These are phyloP conservation scores for Rynchops niger DNA, from an alignment of 2,113 vertebrate genomes.

Conservation along the genomic window DNA sequence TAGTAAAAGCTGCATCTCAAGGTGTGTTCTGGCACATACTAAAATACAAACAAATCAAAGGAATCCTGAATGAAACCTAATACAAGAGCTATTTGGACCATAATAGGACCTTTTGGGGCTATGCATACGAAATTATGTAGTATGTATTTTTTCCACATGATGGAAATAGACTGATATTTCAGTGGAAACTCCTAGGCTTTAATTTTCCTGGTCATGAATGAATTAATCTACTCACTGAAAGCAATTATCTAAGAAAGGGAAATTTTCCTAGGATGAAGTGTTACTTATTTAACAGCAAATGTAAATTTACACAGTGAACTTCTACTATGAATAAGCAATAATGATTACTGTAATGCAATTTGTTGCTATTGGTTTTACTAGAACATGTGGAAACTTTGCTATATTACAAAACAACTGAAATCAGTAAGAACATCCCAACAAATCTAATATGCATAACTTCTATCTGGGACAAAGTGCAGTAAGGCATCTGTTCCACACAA, in stretches of 20 bases:
- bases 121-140: neutral
- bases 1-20: neutral
- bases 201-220: neutral
- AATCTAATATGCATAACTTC: neutral
- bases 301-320: neutral
- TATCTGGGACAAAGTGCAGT: neutral
- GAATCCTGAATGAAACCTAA: neutral
- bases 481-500: neutral
- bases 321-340: neutral
- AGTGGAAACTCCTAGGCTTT: neutral
- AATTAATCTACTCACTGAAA: neutral
- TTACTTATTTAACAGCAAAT: neutral
- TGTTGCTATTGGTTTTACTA: neutral
- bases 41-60: neutral
- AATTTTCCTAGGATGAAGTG: neutral
- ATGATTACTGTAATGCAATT: neutral
- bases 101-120: neutral
- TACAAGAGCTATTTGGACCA: neutral
- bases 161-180: neutral
- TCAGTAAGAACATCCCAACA: neutral
- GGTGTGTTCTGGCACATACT: neutral
- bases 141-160: neutral
- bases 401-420: neutral
- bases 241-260: neutral
- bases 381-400: neutral